Evolutionary conservation across 2,113 vertebrate genomes (phyloP).

Genomic region (Platysternon megacephalum): DNA sequence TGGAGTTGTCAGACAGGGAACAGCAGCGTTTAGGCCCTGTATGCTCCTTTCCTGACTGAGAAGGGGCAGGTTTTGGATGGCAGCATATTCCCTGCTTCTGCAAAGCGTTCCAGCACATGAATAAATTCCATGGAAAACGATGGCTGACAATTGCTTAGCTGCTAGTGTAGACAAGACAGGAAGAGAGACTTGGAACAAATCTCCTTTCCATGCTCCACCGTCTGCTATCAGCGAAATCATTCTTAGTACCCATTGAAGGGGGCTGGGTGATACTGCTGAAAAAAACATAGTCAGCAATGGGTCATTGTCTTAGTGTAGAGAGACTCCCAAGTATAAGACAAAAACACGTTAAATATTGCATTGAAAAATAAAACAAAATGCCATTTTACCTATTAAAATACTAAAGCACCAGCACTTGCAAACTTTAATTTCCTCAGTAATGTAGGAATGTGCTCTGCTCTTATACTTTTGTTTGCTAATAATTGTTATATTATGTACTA

Average conservation of each 20-base stretch:
- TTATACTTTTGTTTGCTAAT: background rate
- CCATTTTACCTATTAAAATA: conserved; percentile 4
- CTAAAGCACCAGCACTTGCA: conserved; percentile 3
- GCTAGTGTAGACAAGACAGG: background rate
- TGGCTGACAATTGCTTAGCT: background rate
- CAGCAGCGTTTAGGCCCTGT: background rate
- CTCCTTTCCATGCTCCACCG: background rate
- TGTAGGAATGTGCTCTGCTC: background rate
- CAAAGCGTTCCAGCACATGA: background rate
- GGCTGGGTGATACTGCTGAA: background rate
- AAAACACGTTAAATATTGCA: background rate
- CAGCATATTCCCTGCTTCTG: background rate
- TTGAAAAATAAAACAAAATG: background rate
- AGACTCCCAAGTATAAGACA: background rate
- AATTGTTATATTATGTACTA: conserved; percentile 28
- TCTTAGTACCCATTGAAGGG: background rate
- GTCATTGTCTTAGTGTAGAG: background rate
- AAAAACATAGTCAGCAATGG: background rate
- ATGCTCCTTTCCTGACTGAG: background rate
- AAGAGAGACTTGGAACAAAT: background rate
- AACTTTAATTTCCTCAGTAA: background rate
- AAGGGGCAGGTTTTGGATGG: background rate
- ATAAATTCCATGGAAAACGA: background rate
- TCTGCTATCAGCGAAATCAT: background rate
- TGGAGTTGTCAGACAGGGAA: conserved; percentile 11